Base-by-base conservation (phyloP, 2,113 vertebrate genomes). In the Chionis minor region DNA sequence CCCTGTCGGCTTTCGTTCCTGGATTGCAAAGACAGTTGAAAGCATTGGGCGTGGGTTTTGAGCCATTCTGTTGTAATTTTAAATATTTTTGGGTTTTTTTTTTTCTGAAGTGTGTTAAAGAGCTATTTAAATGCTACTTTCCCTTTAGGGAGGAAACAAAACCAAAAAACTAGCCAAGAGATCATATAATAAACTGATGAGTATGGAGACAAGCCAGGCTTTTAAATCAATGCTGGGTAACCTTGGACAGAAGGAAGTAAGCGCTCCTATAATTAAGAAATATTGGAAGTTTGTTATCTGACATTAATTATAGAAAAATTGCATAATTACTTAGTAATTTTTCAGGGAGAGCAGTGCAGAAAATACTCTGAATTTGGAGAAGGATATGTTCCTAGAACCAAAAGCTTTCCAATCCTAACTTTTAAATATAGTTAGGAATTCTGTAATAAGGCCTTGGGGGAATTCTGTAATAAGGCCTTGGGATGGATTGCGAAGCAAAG, bases 171-270 rank as follows among this genome's bases (percentile, higher is more conserved):
- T 70, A 61, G 47, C 73, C 30, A 61, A n/a, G 44, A 82, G 84
- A 75, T 89, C 61, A 20, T 19, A 9, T 85, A 84, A 75, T 81
- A 67, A 87, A 81, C 21, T 77, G 69, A 54, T 94, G 86, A 87
- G 61, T 65, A 35, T 92, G 78, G 87, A 90, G 35, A 56, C 21
- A 72, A 75, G 44, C 44, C 56, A 65, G 70, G 21, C 33, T 92
- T 94, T 87, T 72, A 82, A 90, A 85, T 92, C 73, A 72, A 3
- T 66, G 59, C 61, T 90, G 40, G 28, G 26, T 91, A 89, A 56
- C 81, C 52, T 89, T 93, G 86, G 72, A 87, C 77, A 92, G 92
- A 93, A 94, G 86, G 80, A 92, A 92, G 44, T 32, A 71, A 88
- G 33, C 2, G 5, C 85, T 81, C 13, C 65, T 56, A 4, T 84